Evolutionary conservation across 2,888 invertebrate genomes (phyloP).

Genomic region (Branchellion lobata): DNA sequence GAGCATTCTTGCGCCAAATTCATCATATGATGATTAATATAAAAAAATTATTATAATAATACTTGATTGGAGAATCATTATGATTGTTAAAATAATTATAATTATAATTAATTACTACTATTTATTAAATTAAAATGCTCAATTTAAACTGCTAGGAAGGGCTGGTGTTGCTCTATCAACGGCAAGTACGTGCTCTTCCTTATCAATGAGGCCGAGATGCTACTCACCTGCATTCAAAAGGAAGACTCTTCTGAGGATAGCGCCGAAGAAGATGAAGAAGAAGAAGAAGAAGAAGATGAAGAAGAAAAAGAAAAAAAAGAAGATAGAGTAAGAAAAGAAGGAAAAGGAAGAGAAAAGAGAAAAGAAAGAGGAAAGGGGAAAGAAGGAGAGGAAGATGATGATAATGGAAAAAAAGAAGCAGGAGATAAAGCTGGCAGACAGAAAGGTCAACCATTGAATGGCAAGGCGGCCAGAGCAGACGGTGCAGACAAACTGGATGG

Average conservation of each 20-base stretch:
- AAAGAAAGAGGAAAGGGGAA: no score
- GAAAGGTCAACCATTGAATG: background rate
- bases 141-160: slow-evolving; percentile 64
- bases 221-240: slow-evolving; percentile 51
- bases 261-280: slow-evolving; percentile 41
- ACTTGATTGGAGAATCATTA: no score
- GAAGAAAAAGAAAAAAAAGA: background rate
- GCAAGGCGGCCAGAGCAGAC: background rate
- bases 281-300: background rate
- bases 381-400: no score
- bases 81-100: no score
- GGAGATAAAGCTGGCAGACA: no score
- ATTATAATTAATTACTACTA: background rate
- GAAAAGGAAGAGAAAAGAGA: background rate
- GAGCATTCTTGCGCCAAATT: no score
- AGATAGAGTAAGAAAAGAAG: background rate
- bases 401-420: no score
- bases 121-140: background rate
- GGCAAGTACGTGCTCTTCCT: slow-evolving; percentile 78
- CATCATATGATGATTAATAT: no score
- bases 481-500: background rate
- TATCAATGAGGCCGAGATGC: slow-evolving; percentile 69
- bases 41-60: no score
- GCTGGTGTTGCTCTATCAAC: slow-evolving; percentile 77
- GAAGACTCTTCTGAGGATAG: slow-evolving; percentile 50